Percentiles rank a stretch among this genome's conserved stretches.
phyloP scores from a whole-genome alignment of 2,113 vertebrate species.

The Merops nubicus region DNA sequence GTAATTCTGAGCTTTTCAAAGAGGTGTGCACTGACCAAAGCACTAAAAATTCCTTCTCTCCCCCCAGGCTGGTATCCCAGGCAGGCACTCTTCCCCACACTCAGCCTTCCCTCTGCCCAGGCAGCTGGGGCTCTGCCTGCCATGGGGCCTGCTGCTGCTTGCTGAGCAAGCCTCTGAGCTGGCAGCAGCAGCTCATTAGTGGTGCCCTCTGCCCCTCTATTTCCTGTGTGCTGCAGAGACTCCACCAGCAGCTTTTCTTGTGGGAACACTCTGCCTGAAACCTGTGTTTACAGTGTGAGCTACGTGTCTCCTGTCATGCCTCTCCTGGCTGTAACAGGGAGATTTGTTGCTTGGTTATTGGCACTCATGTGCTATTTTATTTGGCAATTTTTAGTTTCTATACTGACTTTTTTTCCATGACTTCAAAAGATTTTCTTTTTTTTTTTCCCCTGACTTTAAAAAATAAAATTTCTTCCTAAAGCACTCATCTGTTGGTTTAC shows the following conservation, averaged over 20 bases:
- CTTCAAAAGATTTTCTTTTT: too few species aligned
- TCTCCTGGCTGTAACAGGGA: not conserved
- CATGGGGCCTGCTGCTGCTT: not conserved
- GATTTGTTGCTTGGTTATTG: not conserved
- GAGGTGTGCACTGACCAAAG: not conserved
- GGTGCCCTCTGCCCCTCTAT: not conserved
- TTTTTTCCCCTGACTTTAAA: not conserved
- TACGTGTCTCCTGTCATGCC: not conserved
- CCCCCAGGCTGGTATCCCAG: not conserved
- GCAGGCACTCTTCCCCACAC: not conserved
- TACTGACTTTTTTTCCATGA: not conserved
- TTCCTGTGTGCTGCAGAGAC: not conserved
- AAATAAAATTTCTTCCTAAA: not conserved
- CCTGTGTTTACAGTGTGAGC: not conserved
- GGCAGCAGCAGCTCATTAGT: not conserved
- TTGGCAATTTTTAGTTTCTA: not conserved
- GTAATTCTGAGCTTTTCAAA: not conserved
- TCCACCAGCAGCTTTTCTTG: not conserved
- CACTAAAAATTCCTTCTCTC: not conserved
- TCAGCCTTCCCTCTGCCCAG: not conserved
- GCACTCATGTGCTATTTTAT: not conserved
- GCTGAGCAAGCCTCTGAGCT: too few species aligned
- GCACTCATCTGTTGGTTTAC: too few species aligned
- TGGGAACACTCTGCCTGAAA: not conserved
- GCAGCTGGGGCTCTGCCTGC: not conserved